Conservation (phyloP, 2,888 invertebrate genomes). For the Drosophila yooni region DNA sequence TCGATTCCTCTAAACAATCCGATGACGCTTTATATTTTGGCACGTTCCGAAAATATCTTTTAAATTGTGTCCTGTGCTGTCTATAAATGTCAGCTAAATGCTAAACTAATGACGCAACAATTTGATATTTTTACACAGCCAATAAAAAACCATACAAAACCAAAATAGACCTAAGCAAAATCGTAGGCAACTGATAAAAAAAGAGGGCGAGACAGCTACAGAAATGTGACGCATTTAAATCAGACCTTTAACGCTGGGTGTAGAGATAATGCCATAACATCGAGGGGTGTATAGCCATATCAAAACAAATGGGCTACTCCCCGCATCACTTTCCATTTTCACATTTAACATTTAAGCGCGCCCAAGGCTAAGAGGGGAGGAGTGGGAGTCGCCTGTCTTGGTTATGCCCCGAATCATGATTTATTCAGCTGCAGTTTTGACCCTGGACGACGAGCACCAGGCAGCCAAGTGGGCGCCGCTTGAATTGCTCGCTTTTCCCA, state of each 20-base stretch:
- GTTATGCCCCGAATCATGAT: conserved; percentile 34
- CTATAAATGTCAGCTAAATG: conserved; percentile 51
- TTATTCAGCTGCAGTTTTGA: conserved; percentile 56
- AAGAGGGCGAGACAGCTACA: background rate
- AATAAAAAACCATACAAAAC: conserved; percentile 17
- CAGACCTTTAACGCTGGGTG: background rate
- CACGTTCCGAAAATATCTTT: conserved; percentile 47
- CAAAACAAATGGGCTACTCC: background rate
- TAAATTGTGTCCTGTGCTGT: conserved; percentile 20
- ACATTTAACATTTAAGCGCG: conserved; percentile 27
- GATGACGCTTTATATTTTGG: conserved; percentile 13
- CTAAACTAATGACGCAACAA: conserved; percentile 64
- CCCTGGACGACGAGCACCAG: conserved; percentile 34
- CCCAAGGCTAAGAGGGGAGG: background rate
- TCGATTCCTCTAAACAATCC: background rate
- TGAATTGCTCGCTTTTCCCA: conserved; percentile 34
- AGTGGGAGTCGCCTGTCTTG: conserved; percentile 14
- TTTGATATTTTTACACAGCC: conserved; percentile 61
- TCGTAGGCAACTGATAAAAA: conserved; percentile 40
- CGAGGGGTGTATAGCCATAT: background rate
- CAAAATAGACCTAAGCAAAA: conserved; percentile 7
- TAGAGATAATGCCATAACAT: background rate
- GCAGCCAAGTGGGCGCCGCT: conserved; percentile 64
- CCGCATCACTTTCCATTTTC: background rate
- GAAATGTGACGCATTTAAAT: conserved; percentile 36